Percentiles rank a stretch among this genome's conserved stretches.
Evolutionary conservation across 2,797 vertebrate species (phyloP).

Genomic region (Manis pentadactyla): DNA sequence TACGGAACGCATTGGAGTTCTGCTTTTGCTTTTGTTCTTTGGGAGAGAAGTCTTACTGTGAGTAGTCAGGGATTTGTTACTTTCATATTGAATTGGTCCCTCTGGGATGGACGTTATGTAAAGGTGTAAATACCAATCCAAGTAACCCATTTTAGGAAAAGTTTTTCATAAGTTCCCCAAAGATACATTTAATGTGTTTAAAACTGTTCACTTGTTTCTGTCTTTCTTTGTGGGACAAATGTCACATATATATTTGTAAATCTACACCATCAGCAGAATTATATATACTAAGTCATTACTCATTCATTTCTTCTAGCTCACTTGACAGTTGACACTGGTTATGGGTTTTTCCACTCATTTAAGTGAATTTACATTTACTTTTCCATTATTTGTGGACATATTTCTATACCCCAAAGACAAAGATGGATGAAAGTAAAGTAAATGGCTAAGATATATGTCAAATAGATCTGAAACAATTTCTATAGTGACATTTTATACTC

Average conservation of each 20-base stretch:
- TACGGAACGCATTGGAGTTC: neutral
- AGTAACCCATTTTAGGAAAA: conserved; percentile 68
- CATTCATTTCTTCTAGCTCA: conserved; percentile 69
- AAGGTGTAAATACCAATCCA: neutral
- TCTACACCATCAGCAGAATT: conserved; percentile 78
- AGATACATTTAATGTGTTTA: conserved; percentile 57
- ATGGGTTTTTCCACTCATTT: conserved; percentile 78
- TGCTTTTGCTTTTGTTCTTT: neutral
- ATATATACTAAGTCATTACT: conserved; percentile 70
- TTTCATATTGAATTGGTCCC: neutral
- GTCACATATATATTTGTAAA: conserved; percentile 66
- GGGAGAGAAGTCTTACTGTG: neutral
- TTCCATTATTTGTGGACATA: conserved; percentile 69
- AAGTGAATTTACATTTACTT: conserved; percentile 78
- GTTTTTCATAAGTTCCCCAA: conserved; percentile 48
- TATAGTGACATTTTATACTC: conserved; percentile 52
- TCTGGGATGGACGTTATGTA: neutral
- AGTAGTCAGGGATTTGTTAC: neutral
- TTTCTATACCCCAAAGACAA: conserved; percentile 66
- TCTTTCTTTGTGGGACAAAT: conserved; percentile 76
- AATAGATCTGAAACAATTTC: conserved; percentile 52
- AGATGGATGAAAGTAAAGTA: conserved; percentile 72
- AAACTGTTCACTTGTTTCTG: conserved; percentile 67
- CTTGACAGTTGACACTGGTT: conserved; percentile 77
- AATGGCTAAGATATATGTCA: conserved; percentile 69